Percentiles rank a stretch among this genome's conserved stretches.
These are phyloP conservation scores for Drosophila borealis DNA, from an alignment of 2,888 invertebrate species.

Conservation along the genomic window DNA sequence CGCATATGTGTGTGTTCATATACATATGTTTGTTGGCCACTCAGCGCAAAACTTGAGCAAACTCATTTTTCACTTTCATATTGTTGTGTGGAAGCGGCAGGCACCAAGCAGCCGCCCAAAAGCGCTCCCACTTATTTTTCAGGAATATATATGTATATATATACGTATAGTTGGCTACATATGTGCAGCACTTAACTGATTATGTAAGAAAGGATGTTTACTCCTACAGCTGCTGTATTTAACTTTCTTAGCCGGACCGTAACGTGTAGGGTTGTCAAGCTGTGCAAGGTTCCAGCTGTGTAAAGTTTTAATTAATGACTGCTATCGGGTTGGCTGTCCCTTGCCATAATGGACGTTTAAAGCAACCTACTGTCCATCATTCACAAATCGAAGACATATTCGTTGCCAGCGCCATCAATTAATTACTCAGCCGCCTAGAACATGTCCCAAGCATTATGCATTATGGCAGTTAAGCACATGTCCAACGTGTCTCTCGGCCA, in stretches of 20 bases:
- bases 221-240: constrained; percentile 52
- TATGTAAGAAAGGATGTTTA: constrained; percentile 60
- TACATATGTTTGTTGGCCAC: constrained; percentile 47
- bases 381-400: constrained; percentile 58
- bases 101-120: constrained; percentile 20
- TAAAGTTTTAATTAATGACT: constrained; percentile 73
- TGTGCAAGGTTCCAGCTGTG: constrained; percentile 43
- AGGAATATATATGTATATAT: constrained; percentile 1
- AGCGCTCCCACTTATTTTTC: constrained; percentile 1
- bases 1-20: neutral
- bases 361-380: constrained; percentile 12
- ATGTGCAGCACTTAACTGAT: constrained; percentile 74
- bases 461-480: constrained; percentile 61
- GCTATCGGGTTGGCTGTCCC: constrained; percentile 35
- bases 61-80: constrained; percentile 78
- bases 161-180: constrained; percentile 19
- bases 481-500: constrained; percentile 43
- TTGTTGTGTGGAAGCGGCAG: constrained; percentile 55
- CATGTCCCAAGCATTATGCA: constrained; percentile 31
- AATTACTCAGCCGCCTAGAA: constrained; percentile 60
- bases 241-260: constrained; percentile 35
- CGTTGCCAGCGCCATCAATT: constrained; percentile 54
- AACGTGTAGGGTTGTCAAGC: constrained; percentile 39
- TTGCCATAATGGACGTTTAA: constrained; percentile 45
- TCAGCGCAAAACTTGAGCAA: constrained; percentile 65